phyloP scores from a whole-genome alignment of 2,888 invertebrate genomes.

The Catocala sponsa region DNA sequence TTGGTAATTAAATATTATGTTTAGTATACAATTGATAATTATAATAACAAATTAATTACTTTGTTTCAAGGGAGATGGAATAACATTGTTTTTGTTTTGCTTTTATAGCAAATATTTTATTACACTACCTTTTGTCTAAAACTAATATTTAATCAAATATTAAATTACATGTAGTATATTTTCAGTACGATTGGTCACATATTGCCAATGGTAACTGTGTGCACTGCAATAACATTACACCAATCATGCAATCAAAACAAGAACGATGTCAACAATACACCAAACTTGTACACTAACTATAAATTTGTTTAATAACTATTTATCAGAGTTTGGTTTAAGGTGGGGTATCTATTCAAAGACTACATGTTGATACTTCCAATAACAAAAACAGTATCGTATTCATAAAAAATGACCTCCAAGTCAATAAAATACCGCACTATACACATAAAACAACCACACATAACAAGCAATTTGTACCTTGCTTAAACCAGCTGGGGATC shows the following conservation, averaged over 20 bases:
- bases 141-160: too few relatives aligned
- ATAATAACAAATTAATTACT: too few relatives aligned
- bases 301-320: not conserved
- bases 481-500: conserved; percentile 72
- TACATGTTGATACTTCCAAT: conserved; percentile 26
- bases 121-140: too few relatives aligned
- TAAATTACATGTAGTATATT: too few relatives aligned
- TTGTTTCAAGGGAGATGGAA: too few relatives aligned
- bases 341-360: conserved; percentile 19
- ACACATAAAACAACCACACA: conserved; percentile 48
- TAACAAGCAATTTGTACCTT: conserved; percentile 51
- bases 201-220: not conserved
- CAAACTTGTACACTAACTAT: not conserved
- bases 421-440: conserved; percentile 4
- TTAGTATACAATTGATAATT: too few relatives aligned
- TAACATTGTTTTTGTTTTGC: too few relatives aligned
- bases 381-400: conserved; percentile 23
- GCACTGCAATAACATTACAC: not conserved
- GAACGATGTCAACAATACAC: not conserved
- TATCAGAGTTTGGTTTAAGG: not conserved
- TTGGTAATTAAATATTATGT: too few relatives aligned
- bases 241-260: not conserved
- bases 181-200: not conserved
- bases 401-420: conserved; percentile 31
- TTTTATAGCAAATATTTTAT: too few relatives aligned